Conservation (phyloP, 1,140 invertebrate species). For the Dendrolimus punctatus region DNA sequence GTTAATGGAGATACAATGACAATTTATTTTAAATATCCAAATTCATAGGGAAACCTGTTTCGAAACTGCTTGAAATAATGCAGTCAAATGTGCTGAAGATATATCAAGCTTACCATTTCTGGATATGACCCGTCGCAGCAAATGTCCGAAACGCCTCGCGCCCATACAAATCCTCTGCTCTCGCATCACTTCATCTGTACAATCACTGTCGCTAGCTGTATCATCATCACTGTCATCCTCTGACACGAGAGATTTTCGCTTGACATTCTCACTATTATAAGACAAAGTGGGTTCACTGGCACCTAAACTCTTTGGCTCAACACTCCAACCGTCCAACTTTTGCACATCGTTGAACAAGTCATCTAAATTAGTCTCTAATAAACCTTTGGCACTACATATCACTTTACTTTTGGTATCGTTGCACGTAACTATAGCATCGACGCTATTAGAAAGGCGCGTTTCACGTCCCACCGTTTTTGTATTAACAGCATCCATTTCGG, state of each 20-base stretch:
- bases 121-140: conserved; percentile 58
- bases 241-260: conserved; percentile 49
- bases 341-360: conserved; percentile 58
- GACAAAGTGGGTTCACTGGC: conserved; percentile 53
- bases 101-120: conserved; percentile 49
- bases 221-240: conserved; percentile 52
- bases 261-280: conserved; percentile 34
- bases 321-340: conserved; percentile 33
- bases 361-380: conserved; percentile 69
- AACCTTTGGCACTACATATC: conserved; percentile 69
- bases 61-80: no score
- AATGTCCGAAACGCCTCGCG: conserved; percentile 50
- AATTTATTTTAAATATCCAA: no score
- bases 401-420: conserved; percentile 56
- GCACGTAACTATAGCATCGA: conserved; percentile 48
- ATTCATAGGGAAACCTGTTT: no score
- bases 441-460: conserved; percentile 52
- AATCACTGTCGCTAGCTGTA: conserved; percentile 52
- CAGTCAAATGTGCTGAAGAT: neutral
- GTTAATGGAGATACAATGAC: no score
- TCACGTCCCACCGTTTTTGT: conserved; percentile 31
- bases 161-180: conserved; percentile 61
- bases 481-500: conserved; percentile 27
- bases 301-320: conserved; percentile 55
- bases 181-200: conserved; percentile 44